Evolutionary conservation across 1,140 invertebrate species (phyloP), one percentile per base, ranked within the genome.

Genomic region (Protaetia brevitarsis): DNA sequence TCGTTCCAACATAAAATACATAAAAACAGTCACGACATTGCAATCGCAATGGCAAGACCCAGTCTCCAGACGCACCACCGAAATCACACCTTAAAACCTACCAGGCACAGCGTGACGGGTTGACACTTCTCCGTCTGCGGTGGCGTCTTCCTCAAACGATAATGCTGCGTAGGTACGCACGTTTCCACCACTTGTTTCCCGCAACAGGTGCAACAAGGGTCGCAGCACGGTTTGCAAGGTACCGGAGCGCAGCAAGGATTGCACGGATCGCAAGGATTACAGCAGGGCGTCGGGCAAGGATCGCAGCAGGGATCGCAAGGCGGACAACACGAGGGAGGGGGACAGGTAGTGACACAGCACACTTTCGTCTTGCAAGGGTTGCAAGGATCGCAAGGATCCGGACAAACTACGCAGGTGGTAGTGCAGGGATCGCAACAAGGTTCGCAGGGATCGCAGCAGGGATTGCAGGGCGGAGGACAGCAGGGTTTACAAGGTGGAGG

Each of bases 221-320:
- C 13, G 8, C 36, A 11, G 19, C 62, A 63, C 11, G 62, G 62
- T 29, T n/a, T 27, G 36, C 62, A 63, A 31, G 59, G 59, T 1
- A 63, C 34, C n/a, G 62, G 62, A 1, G 13, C 51, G 8, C 36
- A 45, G 16, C 62, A 63, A 0, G 41, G 59, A n/a, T 62, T 62
- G 56, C 56, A 23, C 45, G 68, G 37, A 41, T 73, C 13, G 64
- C 41, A 23, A 56, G 51, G 66, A 31, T 63, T 68, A 45, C 69
- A 74, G 41, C 41, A 51, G 65, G 66, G 71, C 4, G 68, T 70
- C 3, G 68, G 66, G 8, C 70, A 74, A 26, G 67, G 62, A 3
- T 69, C 71, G 59, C 66, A 66, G 57, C 66, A 71, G 8, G 71
- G 66, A 21, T 64, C 10, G 56, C 16, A 61, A 16, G 66, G 63